These are phyloP conservation scores for Mesocentrotus franciscanus DNA, from an alignment of 53 echinoderm and acorn worm genomes.

Conservation along the genomic window DNA sequence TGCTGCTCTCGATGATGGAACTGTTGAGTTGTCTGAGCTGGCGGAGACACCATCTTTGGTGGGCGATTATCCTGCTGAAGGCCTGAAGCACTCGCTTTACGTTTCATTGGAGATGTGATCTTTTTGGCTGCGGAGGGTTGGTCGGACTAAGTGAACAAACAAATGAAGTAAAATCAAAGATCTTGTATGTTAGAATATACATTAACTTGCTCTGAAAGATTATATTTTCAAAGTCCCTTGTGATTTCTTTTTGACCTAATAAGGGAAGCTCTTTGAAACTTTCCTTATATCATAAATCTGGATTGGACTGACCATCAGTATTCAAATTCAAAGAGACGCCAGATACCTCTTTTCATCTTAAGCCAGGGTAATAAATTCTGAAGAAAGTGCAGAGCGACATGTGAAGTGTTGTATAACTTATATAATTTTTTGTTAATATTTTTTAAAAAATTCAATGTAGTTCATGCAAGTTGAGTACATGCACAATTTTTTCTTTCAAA, in stretches of 20 bases:
- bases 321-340: no score
- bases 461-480: not conserved
- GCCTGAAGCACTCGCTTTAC: slow-evolving; percentile 46
- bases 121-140: not conserved
- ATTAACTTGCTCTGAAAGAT: not conserved
- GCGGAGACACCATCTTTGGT: not conserved
- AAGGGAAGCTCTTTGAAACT: no score
- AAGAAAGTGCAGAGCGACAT: not conserved
- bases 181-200: not conserved
- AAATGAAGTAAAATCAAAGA: not conserved
- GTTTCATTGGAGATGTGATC: slow-evolving; percentile 31
- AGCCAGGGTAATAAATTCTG: not conserved
- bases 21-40: slow-evolving; percentile 31
- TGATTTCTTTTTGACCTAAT: no score
- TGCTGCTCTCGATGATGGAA: slow-evolving; percentile 45
- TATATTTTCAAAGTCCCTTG: not conserved
- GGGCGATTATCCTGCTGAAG: not conserved
- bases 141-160: not conserved
- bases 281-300: no score
- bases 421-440: no score
- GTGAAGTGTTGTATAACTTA: no score
- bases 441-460: not conserved
- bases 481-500: no score
- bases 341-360: no score
- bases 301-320: no score